Percentiles rank a stretch among this genome's conserved stretches.
Conservation (phyloP, 2,113 vertebrate species). For the Centropus bengalensis region DNA sequence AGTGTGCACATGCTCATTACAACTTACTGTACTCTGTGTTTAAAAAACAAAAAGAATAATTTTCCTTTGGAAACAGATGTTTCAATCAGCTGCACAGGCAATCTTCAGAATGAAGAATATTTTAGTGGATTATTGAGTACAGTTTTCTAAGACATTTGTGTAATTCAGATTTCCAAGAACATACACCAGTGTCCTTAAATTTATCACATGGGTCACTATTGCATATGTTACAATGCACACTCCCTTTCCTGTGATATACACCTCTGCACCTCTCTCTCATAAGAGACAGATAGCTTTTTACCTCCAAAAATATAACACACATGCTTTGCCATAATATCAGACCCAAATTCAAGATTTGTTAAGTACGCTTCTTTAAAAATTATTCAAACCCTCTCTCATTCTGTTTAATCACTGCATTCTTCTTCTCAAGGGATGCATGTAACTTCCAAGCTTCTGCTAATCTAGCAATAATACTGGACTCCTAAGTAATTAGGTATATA, state of each 20-base stretch:
- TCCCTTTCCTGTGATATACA: neutral
- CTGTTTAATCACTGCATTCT: neutral
- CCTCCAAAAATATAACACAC: neutral
- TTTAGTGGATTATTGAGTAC: neutral
- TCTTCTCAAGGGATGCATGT: neutral
- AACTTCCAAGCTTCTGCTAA: neutral
- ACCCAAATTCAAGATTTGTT: neutral
- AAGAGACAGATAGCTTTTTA: neutral
- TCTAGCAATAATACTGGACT: neutral
- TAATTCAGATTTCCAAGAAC: neutral
- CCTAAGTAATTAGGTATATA: neutral
- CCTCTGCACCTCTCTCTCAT: neutral
- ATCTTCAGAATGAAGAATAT: neutral
- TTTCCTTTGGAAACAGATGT: neutral
- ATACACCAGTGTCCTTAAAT: neutral
- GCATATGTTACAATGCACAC: neutral
- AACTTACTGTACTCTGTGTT: neutral
- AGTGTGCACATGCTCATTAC: neutral
- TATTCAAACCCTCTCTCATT: neutral
- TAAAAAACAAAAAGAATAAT: neutral
- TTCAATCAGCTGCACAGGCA: neutral
- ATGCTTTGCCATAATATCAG: neutral
- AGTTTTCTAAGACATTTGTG: neutral
- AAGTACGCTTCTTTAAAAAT: neutral
- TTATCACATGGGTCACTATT: neutral